phyloP scores from a whole-genome alignment of 2,888 invertebrate species.

The Lasioglossum pauxillum region DNA sequence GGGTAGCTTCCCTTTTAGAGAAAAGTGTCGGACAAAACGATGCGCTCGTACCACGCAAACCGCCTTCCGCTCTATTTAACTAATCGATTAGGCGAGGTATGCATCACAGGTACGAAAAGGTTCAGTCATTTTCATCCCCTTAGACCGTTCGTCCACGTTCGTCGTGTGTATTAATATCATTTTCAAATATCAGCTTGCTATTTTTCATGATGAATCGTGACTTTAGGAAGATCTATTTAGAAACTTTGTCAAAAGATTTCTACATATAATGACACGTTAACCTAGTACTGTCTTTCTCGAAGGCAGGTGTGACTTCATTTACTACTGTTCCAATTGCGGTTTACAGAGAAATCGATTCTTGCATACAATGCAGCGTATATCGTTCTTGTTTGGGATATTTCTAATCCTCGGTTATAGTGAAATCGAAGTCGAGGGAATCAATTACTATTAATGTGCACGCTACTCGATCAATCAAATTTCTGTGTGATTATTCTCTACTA shows the following conservation, averaged over 20 bases:
- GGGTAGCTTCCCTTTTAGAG: background rate
- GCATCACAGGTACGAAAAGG: background rate
- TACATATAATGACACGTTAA: background rate
- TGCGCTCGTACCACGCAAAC: background rate
- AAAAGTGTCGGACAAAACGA: no score
- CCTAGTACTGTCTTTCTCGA: background rate
- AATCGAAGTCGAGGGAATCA: background rate
- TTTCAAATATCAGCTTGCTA: background rate
- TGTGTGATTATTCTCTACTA: background rate
- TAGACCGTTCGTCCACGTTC: background rate
- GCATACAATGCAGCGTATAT: background rate
- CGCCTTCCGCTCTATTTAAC: background rate
- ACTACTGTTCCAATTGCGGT: constrained; percentile 21
- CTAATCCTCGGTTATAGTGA: background rate
- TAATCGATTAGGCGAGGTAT: constrained; percentile 1
- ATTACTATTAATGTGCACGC: background rate
- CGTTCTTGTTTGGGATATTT: background rate
- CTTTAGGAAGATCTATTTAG: background rate
- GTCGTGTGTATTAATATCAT: background rate
- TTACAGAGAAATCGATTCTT: constrained; percentile 15
- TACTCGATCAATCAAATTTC: background rate
- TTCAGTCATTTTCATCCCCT: background rate
- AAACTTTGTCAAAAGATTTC: background rate
- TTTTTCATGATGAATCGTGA: background rate
- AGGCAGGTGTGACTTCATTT: constrained; percentile 4